phyloP scores from a whole-genome alignment of 2,888 invertebrate genomes.

The Thereva unica region DNA sequence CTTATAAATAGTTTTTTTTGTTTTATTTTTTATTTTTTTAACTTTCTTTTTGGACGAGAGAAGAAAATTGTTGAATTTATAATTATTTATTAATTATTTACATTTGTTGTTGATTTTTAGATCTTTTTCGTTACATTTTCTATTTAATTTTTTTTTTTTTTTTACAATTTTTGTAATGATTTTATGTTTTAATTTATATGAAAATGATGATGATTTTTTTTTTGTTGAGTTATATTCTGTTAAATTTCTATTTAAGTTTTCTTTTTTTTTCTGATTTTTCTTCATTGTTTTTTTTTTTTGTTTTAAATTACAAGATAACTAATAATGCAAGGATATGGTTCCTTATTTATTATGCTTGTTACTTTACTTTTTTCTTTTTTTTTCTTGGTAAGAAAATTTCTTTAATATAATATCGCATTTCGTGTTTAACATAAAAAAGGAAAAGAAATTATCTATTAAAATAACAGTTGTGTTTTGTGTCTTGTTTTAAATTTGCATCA shows the following conservation, averaged over 20 bases:
- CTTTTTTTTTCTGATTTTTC: slow-evolving; percentile 2
- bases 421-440: no score
- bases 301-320: slow-evolving; percentile 34
- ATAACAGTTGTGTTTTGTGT: no score
- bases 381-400: slow-evolving; percentile 10
- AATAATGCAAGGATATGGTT: slow-evolving; percentile 44
- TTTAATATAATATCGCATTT: not conserved
- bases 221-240: no score
- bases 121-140: no score
- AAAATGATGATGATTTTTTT: no score
- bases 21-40: slow-evolving; percentile 17
- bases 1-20: slow-evolving; percentile 19
- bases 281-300: slow-evolving; percentile 31
- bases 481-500: no score
- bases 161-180: no score
- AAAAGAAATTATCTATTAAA: no score
- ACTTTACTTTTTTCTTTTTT: slow-evolving; percentile 3
- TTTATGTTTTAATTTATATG: no score
- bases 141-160: no score
- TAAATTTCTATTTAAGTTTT: slow-evolving; percentile 19
- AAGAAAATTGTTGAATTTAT: slow-evolving; percentile 1
- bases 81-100: no score
- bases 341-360: slow-evolving; percentile 35
- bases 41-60: slow-evolving; percentile 27
- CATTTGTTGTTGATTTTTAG: no score